These are phyloP conservation scores for Hoplostethus mediterraneus DNA, from an alignment of 2,797 vertebrate species.

Conservation along the genomic window DNA sequence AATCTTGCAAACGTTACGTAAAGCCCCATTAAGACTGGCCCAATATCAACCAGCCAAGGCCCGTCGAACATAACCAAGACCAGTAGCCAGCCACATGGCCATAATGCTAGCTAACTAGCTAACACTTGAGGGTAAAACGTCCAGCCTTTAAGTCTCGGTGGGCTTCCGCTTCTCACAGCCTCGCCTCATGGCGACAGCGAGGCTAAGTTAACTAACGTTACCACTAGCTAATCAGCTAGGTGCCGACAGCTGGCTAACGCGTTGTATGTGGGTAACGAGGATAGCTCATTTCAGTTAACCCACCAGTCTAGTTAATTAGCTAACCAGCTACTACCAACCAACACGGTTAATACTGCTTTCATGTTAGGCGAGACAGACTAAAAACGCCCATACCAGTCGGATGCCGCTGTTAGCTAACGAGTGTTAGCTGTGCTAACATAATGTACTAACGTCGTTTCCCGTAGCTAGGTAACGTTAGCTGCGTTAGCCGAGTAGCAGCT, in stretches of 20 bases:
- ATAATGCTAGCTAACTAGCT: conserved; percentile 68
- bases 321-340: neutral
- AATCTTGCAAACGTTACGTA: conserved; percentile 79
- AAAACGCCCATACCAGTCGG: conserved; percentile 57
- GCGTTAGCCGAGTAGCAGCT: conserved; percentile 41
- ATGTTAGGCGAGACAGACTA: conserved; percentile 13
- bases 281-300: conserved; percentile 1
- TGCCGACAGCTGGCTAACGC: conserved; percentile 4
- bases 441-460: conserved; percentile 31
- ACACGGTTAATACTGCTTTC: neutral
- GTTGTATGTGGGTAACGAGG: conserved; percentile 1
- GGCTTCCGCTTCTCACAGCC: conserved; percentile 75
- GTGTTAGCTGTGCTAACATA: conserved; percentile 60
- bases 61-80: conserved; percentile 46
- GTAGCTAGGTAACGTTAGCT: conserved; percentile 37
- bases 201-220: conserved; percentile 56
- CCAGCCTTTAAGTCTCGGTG: conserved; percentile 50
- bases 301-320: conserved; percentile 23
- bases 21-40: conserved; percentile 62
- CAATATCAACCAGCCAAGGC: conserved; percentile 65
- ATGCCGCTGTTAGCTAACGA: conserved; percentile 46
- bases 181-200: conserved; percentile 84
- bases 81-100: conserved; percentile 75
- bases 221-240: conserved; percentile 59
- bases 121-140: conserved; percentile 45